A percentile compares a stretch with the other conserved stretches of the same genome.
Evolutionary conservation across 2,888 invertebrate genomes (phyloP).

Genomic region (Drosophila paracracens): DNA sequence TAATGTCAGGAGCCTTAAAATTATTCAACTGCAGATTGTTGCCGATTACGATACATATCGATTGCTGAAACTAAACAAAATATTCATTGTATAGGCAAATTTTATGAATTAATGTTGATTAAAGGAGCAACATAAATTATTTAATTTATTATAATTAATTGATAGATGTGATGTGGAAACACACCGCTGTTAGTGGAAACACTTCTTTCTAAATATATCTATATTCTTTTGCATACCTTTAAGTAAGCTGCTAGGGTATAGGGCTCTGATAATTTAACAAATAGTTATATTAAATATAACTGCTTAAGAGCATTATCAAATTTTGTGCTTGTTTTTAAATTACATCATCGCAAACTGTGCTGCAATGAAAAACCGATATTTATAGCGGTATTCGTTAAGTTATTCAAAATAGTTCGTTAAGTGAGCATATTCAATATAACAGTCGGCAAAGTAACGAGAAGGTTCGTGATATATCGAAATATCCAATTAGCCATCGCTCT

Average conservation of each 20-base stretch:
- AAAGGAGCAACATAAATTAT: neutral
- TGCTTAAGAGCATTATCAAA: neutral
- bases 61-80: neutral
- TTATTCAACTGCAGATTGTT: neutral
- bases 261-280: neutral
- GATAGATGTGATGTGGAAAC: neutral
- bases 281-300: neutral
- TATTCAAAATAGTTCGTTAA: slow-evolving; percentile 10
- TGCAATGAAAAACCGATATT: neutral
- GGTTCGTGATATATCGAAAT: slow-evolving; percentile 34
- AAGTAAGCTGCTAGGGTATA: neutral
- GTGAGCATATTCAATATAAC: slow-evolving; percentile 8
- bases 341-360: neutral
- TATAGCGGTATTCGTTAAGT: neutral
- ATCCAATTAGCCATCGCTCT: slow-evolving; percentile 15
- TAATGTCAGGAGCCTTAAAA: neutral
- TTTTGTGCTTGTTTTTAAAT: neutral
- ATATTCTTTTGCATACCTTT: neutral
- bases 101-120: neutral
- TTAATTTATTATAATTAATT: neutral
- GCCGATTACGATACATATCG: neutral
- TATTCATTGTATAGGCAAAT: neutral
- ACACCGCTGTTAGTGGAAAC: neutral
- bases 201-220: neutral
- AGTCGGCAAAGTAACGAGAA: neutral